A percentile compares a stretch with the other conserved stretches of the same genome.
Conservation (phyloP, 2,888 invertebrate genomes). For the Leptinotarsa peninsularis region DNA sequence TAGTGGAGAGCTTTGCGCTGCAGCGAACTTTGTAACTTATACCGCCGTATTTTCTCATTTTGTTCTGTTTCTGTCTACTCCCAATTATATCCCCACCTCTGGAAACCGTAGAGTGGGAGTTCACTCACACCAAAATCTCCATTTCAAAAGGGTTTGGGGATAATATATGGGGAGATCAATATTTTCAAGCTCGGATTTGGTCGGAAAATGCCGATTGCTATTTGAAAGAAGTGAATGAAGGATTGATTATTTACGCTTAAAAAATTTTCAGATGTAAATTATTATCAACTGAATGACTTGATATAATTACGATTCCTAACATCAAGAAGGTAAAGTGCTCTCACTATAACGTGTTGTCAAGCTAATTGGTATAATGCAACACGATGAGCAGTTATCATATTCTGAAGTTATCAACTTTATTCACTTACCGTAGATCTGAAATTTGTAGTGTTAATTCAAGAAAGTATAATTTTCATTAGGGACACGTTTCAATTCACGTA, state of each 20-base stretch:
- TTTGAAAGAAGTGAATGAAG: neutral
- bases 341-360: no score
- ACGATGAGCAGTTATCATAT: no score
- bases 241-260: neutral
- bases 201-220: constrained; percentile 43
- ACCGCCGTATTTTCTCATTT: constrained; percentile 56
- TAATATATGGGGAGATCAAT: constrained; percentile 58
- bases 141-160: constrained; percentile 64
- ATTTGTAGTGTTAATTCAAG: no score
- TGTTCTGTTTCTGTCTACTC: constrained; percentile 60
- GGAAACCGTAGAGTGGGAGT: constrained; percentile 45
- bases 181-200: constrained; percentile 48
- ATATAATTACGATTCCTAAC: no score
- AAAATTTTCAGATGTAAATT: neutral
- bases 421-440: no score
- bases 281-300: no score
- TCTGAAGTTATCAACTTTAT: no score
- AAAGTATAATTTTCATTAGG: no score
- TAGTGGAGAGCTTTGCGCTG: constrained; percentile 31
- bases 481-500: no score
- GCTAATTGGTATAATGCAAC: no score
- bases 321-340: no score
- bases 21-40: constrained; percentile 38
- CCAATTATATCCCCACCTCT: constrained; percentile 56
- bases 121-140: constrained; percentile 60